These are phyloP conservation scores for Myotis davidii DNA, from an alignment of 2,113 vertebrate genomes.

Conservation along the genomic window DNA sequence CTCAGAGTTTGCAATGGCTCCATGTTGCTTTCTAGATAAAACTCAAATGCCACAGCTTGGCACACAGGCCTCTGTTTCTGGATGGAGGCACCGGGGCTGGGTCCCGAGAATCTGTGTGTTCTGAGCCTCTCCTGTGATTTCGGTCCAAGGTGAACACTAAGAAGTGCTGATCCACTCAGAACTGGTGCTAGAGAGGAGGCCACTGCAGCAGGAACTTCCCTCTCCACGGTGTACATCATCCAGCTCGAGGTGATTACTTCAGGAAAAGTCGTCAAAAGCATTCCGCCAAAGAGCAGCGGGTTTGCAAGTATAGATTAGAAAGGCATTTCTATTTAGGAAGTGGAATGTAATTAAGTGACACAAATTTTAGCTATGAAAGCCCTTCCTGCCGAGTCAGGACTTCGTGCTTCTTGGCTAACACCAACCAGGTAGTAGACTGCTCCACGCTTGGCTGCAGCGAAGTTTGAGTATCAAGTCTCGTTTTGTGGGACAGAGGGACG, in stretches of 20 bases:
- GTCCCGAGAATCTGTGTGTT: neutral
- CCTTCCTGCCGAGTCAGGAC: neutral
- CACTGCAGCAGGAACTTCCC: neutral
- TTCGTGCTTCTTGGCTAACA: neutral
- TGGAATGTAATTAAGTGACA: slow-evolving; percentile 66
- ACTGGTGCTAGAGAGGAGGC: neutral
- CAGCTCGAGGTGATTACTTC: slow-evolving; percentile 21
- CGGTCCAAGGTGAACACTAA: neutral
- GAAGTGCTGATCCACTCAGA: neutral
- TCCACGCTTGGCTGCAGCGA: too few species aligned
- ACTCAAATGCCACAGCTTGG: neutral
- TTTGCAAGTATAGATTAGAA: slow-evolving; percentile 64
- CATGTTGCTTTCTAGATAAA: neutral
- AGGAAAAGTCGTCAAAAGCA: slow-evolving; percentile 46
- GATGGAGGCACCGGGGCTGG: neutral
- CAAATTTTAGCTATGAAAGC: slow-evolving; percentile 40
- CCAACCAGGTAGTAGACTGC: neutral
- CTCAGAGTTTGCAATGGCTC: neutral
- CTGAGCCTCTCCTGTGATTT: neutral
- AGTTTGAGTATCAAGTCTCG: neutral
- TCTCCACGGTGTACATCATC: neutral
- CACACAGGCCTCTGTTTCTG: neutral
- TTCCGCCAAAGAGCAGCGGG: slow-evolving; percentile 31
- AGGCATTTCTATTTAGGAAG: slow-evolving; percentile 60
- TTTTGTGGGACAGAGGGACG: neutral